Evolutionary conservation across 2,113 vertebrate genomes (phyloP).

Genomic region (Noctilio leporinus): DNA sequence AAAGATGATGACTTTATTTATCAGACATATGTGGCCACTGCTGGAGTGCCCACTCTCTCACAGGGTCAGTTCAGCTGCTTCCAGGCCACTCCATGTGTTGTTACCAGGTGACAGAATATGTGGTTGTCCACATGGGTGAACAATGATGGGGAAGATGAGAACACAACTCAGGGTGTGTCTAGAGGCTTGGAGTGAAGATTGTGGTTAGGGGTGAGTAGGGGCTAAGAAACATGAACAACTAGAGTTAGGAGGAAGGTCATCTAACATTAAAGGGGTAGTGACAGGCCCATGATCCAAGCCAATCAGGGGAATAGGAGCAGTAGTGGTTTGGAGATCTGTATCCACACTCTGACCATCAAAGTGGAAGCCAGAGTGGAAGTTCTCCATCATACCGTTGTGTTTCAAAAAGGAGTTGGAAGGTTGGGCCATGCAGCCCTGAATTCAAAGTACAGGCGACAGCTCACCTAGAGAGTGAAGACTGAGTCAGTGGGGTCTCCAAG

Average conservation of each 20-base stretch:
- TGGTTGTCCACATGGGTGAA: neutral
- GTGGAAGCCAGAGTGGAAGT: neutral
- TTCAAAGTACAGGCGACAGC: fast-evolving
- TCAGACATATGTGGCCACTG: neutral
- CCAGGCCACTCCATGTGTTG: neutral
- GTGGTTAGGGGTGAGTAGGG: neutral
- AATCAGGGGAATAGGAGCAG: no score
- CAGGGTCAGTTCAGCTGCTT: neutral
- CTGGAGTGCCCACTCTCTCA: no score
- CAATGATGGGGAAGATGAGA: neutral
- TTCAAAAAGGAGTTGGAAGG: neutral
- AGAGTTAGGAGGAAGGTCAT: neutral
- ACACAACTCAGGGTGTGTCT: neutral
- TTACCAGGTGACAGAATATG: neutral
- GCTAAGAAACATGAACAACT: neutral
- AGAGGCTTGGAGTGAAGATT: neutral
- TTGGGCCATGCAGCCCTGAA: slow-evolving; percentile 38
- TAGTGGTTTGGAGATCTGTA: neutral
- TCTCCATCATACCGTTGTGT: neutral
- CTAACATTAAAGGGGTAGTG: neutral
- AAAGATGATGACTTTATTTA: slow-evolving; percentile 10
- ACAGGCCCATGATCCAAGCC: neutral
- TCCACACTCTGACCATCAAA: fast-evolving
- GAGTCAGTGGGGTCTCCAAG: neutral
- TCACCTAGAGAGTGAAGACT: neutral